phyloP scores from a whole-genome alignment of 2,797 vertebrate species.

The Etheostoma nigrum region DNA sequence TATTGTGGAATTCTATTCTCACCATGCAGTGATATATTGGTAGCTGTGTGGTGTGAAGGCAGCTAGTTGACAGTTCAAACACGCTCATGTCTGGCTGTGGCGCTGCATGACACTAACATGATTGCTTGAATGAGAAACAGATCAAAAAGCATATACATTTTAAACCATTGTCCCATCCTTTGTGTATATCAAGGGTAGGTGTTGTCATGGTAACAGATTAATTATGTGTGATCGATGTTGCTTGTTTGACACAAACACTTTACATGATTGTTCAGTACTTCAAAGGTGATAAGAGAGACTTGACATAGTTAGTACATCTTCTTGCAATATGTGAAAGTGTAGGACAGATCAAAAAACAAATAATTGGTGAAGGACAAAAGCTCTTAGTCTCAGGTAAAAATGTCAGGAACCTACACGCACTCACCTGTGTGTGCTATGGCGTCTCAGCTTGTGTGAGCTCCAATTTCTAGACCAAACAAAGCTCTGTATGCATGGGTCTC shows the following conservation, averaged over 20 bases:
- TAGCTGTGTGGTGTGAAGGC: conserved; percentile 31
- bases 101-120: conserved; percentile 67
- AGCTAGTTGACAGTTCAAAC: conserved; percentile 64
- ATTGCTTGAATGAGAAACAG: conserved; percentile 63
- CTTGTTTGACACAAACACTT: conserved; percentile 55
- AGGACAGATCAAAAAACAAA: background rate
- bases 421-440: conserved; percentile 34
- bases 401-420: conserved; percentile 42
- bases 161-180: conserved; percentile 43
- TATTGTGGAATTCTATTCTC: conserved; percentile 17
- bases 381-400: conserved; percentile 43
- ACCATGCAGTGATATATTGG: conserved; percentile 17
- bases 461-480: conserved; percentile 58
- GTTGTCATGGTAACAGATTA: conserved; percentile 75
- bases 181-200: conserved; percentile 32
- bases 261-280: conserved; percentile 55
- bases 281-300: conserved; percentile 54
- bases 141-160: conserved; percentile 72
- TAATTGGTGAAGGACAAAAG: conserved; percentile 52
- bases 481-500: conserved; percentile 28
- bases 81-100: conserved; percentile 55
- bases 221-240: conserved; percentile 60
- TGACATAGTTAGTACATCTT: conserved; percentile 30
- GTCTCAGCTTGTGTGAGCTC: conserved; percentile 28
- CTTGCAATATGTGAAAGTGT: conserved; percentile 33